A percentile compares a stretch with the other conserved stretches of the same genome.
Evolutionary conservation across 2,113 vertebrate species (phyloP).

Genomic region (Gymnobelideus leadbeateri): DNA sequence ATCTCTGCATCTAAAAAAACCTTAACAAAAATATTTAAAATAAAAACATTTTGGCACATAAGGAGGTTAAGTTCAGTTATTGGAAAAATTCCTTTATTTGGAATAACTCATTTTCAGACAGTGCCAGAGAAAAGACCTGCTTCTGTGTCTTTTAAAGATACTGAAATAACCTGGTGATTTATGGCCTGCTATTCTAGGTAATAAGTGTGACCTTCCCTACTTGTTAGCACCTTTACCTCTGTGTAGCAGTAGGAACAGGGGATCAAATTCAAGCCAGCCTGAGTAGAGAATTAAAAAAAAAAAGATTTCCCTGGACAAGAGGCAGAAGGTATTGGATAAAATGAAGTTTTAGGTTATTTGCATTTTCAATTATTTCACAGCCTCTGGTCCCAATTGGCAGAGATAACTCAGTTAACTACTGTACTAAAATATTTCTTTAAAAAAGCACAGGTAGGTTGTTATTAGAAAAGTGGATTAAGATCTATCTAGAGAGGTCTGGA

Average conservation of each 20-base stretch:
- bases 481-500: not conserved
- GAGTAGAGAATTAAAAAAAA: not conserved
- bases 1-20: not conserved
- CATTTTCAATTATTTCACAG: conserved; percentile 15
- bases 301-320: not conserved
- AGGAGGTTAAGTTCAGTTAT: not conserved
- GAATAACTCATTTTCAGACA: not conserved
- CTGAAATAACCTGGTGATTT: not conserved
- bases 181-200: not conserved
- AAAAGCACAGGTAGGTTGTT: not conserved
- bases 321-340: not conserved
- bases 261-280: not conserved
- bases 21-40: not conserved
- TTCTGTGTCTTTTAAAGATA: conserved; percentile 28
- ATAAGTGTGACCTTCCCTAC: conserved; percentile 23
- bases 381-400: not conserved
- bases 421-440: not conserved
- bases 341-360: not conserved
- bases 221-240: not conserved
- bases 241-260: not conserved
- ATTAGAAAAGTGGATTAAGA: not conserved
- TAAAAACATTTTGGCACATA: not conserved
- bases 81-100: not conserved
- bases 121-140: not conserved
- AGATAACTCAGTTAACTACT: not conserved